phyloP scores from a whole-genome alignment of 2,888 invertebrate species.

The Hypercompe scribonia region DNA sequence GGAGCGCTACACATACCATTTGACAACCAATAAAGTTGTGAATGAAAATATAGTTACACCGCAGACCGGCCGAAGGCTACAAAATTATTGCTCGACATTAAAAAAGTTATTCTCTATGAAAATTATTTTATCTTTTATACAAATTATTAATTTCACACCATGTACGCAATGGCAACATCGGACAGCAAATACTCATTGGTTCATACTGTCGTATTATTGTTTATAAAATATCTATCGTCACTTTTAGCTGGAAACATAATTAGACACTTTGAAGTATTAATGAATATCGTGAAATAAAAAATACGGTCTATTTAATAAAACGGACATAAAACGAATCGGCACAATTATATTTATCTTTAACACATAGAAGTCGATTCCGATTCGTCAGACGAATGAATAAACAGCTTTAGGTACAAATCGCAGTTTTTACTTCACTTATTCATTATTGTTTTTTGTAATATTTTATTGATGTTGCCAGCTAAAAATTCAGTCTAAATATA shows the following conservation, averaged over 20 bases:
- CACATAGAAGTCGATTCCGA: background rate
- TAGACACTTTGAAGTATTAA: background rate
- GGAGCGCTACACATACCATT: conserved; percentile 24
- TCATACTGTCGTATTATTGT: background rate
- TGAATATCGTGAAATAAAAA: background rate
- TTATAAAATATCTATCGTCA: background rate
- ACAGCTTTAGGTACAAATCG: background rate
- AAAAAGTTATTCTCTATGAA: conserved; percentile 57
- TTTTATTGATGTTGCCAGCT: conserved; percentile 26
- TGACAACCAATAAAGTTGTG: conserved; percentile 54
- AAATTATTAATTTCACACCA: conserved; percentile 48
- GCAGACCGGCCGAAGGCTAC: conserved; percentile 77
- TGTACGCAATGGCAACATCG: conserved; percentile 31
- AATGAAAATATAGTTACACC: conserved; percentile 44
- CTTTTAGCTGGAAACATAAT: background rate
- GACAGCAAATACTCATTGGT: conserved; percentile 15
- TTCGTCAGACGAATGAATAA: background rate
- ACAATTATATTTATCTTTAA: background rate
- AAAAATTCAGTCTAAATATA: conserved; percentile 11
- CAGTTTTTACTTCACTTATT: background rate
- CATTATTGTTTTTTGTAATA: conserved; percentile 6
- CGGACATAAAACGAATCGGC: background rate
- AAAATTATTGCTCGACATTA: conserved; percentile 76
- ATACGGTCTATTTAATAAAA: background rate
- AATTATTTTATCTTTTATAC: conserved; percentile 51